Evolutionary conservation across 2,797 vertebrate genomes (phyloP), one percentile per base, ranked within the genome.

Genomic region (Acrocephalus scirpaceus): DNA sequence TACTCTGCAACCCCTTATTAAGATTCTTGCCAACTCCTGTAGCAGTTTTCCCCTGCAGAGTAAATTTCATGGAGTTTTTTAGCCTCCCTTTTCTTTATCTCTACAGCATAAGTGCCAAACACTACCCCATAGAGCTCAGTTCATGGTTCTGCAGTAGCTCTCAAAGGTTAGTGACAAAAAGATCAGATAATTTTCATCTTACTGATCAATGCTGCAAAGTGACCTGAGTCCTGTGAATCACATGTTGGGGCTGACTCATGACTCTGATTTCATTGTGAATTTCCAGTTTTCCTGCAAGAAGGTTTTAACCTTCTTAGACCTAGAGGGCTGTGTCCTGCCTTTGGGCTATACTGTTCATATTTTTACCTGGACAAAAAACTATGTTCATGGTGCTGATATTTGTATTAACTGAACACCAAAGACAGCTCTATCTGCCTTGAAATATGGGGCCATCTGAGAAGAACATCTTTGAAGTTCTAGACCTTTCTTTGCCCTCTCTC

Each of bases 1-100:
- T 76, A 56, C 83, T 78, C 86, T 92, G 78, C 90, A 93, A 94
- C 75, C 71, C 64, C 66, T 92, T 83, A 93, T 96, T 96, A 94
- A 90, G 57, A 94, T 96, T 96, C 96, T 70, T 91, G 74, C 76
- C 88, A 86, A 79, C 65, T 93, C 86, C 53, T 32, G 25, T 88
- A 92, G 72, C 83, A 69, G 79, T 88, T 83, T 95, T 95, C 64
- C 34, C 81, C 91, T 88, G 85, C 86, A 89, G 88, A 89, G 91
- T 87, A 96, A 87, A 96, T 96, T 96, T 95, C 93, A 88, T 86
- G 88, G 91, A 75, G 79, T 14, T 81, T 90, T 95, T 90, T 90
- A 93, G 44, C 60, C 69, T 92, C n/a, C 53, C 65, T 89, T 96
- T 93, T 92, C 79, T 93, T 94, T 92, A 87, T 86, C 89, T 58